These are phyloP conservation scores for Ligdia adustata DNA, from an alignment of 2,888 invertebrate species.

Conservation along the genomic window DNA sequence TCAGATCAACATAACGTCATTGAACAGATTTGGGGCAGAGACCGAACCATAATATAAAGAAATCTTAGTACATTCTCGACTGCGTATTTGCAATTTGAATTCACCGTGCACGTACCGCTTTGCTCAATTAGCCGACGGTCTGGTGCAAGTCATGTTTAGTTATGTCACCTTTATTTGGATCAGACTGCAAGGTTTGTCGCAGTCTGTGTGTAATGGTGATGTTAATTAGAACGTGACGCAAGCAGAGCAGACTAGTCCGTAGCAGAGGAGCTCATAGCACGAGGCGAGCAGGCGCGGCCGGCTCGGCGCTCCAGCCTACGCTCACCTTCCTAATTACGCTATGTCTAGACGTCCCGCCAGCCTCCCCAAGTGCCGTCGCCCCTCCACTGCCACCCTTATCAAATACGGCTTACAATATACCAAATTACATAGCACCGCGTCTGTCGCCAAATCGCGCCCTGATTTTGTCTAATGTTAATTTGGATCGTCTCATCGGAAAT, in stretches of 20 bases:
- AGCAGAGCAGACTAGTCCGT: conserved; percentile 43
- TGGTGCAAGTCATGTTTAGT: conserved; percentile 23
- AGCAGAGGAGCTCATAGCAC: too few species aligned
- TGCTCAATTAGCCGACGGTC: conserved; percentile 16
- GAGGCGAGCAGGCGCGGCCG: conserved; percentile 10
- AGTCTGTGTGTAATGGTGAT: conserved; percentile 46
- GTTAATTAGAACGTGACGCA: conserved; percentile 64
- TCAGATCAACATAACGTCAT: conserved; percentile 46
- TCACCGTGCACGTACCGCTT: conserved; percentile 25
- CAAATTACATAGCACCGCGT: conserved; percentile 32
- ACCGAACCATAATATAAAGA: conserved; percentile 28
- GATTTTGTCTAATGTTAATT: too few species aligned
- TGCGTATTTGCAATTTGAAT: conserved; percentile 10
- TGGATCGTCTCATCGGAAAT: too few species aligned
- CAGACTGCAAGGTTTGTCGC: conserved; percentile 16
- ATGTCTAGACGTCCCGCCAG: conserved; percentile 77
- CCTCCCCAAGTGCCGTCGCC: conserved; percentile 53
- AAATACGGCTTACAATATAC: conserved; percentile 53
- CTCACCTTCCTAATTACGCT: conserved; percentile 79
- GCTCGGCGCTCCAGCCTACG: conserved; percentile 60
- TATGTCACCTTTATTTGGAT: conserved; percentile 26
- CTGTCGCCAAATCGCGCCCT: conserved; percentile 25
- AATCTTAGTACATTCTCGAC: conserved; percentile 20
- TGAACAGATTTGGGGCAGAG: conserved; percentile 57
- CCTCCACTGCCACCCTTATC: conserved; percentile 43